Evolutionary conservation across 1,140 invertebrate genomes (phyloP).

Genomic region (Penaeus vannamei): DNA sequence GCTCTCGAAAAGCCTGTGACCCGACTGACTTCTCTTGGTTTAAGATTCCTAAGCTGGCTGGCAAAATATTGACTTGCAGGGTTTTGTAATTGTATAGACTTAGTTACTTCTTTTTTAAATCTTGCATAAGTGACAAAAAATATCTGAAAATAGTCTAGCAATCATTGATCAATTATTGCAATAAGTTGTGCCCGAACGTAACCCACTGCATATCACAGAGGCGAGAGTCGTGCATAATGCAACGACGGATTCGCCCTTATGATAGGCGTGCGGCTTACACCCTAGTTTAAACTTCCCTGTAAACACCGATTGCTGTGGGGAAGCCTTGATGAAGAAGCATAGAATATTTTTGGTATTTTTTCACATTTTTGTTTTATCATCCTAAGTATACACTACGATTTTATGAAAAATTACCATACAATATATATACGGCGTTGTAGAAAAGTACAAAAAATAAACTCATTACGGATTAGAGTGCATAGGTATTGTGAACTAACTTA

Average conservation of each 20-base stretch:
- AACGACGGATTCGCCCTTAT: constrained; percentile 31
- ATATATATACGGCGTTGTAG: constrained; percentile 67
- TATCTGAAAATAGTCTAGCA: constrained; percentile 61
- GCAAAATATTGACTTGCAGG: constrained; percentile 54
- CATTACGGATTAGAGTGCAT: constrained; percentile 67
- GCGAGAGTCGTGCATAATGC: constrained; percentile 3
- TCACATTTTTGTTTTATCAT: constrained; percentile 61
- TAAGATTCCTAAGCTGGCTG: constrained; percentile 43
- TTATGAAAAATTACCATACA: constrained; percentile 67
- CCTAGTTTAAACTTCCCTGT: constrained; percentile 55
- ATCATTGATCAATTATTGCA: constrained; percentile 63
- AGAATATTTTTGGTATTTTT: constrained; percentile 65
- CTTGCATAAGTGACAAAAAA: constrained; percentile 58
- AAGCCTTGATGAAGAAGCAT: constrained; percentile 64
- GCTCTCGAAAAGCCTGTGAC: neutral
- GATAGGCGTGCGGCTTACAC: constrained; percentile 44
- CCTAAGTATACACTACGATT: constrained; percentile 67
- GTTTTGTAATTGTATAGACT: constrained; percentile 37
- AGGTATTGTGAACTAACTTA: constrained; percentile 67
- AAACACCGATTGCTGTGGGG: constrained; percentile 55
- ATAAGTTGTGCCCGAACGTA: constrained; percentile 61
- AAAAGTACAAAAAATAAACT: constrained; percentile 67
- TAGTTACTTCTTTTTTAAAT: constrained; percentile 26
- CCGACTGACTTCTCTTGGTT: neutral
- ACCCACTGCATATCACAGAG: constrained; percentile 44